Conservation (phyloP, 2,113 vertebrate species). For the Suricata suricatta region DNA sequence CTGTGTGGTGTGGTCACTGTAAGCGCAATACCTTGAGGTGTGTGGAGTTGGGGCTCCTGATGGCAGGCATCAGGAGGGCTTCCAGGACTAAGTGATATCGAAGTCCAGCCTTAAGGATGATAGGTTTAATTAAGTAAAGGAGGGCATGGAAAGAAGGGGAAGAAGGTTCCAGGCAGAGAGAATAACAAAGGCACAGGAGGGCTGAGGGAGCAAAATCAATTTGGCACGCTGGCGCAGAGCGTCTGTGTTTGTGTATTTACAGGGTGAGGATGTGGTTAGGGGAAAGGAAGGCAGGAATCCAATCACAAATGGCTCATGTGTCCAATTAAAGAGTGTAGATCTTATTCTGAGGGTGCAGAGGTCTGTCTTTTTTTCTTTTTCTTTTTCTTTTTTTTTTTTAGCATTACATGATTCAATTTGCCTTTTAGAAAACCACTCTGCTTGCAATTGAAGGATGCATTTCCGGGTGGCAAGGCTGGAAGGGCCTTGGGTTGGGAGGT, state of each 20-base stretch:
- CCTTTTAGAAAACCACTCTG: not conserved
- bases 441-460: not conserved
- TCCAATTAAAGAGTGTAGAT: not conserved
- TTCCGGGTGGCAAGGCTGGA: not conserved
- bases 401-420: not conserved
- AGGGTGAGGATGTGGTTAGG: not conserved
- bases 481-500: not conserved
- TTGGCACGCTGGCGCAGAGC: not conserved
- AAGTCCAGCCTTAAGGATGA: not conserved
- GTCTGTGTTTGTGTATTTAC: not conserved
- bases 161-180: not conserved
- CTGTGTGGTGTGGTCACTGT: accelerated
- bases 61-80: not conserved
- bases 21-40: not conserved
- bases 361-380: not conserved
- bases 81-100: not conserved
- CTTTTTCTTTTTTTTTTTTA: not conserved
- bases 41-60: not conserved
- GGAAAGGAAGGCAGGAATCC: not conserved
- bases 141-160: not conserved
- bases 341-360: not conserved
- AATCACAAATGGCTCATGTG: not conserved
- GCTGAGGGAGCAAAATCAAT: not conserved
- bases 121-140: not conserved
- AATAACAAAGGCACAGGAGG: not conserved